Evolutionary conservation across 2,888 invertebrate species (phyloP), one percentile per base, ranked within the genome.

Genomic region (Andrena hattorfiana): DNA sequence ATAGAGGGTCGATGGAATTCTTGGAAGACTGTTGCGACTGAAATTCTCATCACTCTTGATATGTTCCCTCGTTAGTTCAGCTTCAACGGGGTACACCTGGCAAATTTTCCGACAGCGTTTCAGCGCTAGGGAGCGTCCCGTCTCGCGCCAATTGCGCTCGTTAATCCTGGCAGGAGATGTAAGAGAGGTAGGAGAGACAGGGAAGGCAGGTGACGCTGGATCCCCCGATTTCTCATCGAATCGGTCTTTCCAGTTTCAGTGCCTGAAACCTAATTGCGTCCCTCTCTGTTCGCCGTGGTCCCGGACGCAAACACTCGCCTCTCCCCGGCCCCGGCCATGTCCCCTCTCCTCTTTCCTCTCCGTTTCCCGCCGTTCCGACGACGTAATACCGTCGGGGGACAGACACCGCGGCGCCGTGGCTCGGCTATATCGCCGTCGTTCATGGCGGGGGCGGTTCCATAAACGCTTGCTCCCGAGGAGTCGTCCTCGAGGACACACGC

Each of bases 371-470:
- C 71, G 20, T 35, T 54, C 35, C 26, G 75, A 63, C 67, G 63
- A 32, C 71, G 74, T 64, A 85, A 81, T 81, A 67, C 72, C 88
- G 67, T 89, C 84, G 30, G 69, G 64, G 81, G 77, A 51, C 81
- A 90, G 90, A 86, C 91, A 67, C 68, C 77, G 76, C 76, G 92
- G 91, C 92, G 92, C 92, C 92, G 81, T 83, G 51, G n/a, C 30
- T 48, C 60, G n/a, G 16, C 28, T 26, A 64, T 66, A 62, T 48
- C 26, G 67, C 48, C 73, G 48, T 23, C 16, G 23, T 26, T 32
- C 54, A 26, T 23, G 26, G 69, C 10, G 6, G 64, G 76, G 60
- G 28, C 48, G 49, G 59, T 77, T 71, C 84, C 28, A 63, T 74
- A 70, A 77, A 78, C 63, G 81, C 72, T 56, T 26, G 56, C 28